phyloP scores from a whole-genome alignment of 2,113 vertebrate genomes.

The Archilochus colubris region DNA sequence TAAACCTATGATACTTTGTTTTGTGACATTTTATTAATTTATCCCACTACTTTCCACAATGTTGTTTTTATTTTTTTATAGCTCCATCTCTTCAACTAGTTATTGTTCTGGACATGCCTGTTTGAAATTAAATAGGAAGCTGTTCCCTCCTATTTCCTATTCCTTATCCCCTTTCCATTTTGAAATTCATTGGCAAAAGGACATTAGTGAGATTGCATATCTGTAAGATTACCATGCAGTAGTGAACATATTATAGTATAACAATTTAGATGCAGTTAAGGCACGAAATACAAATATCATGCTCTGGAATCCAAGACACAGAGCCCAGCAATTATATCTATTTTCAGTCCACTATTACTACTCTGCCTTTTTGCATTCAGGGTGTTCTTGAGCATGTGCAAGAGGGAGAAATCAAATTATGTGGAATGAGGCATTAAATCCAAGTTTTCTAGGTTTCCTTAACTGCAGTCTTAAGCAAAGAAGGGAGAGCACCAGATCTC shows the following conservation, averaged over 20 bases:
- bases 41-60: background rate
- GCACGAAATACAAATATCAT: constrained; percentile 7
- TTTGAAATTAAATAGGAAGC: background rate
- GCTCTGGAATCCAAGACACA: background rate
- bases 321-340: background rate
- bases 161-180: background rate
- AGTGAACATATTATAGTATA: background rate
- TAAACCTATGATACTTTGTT: background rate
- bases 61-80: background rate
- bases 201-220: background rate
- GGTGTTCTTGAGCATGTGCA: background rate
- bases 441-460: background rate
- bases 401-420: background rate
- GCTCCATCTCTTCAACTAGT: background rate
- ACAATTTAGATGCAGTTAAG: background rate
- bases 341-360: constrained; percentile 1
- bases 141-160: background rate
- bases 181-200: background rate
- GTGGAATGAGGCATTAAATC: background rate
- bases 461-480: background rate
- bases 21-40: background rate
- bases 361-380: background rate
- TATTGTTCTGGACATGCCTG: background rate
- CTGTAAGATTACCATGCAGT: background rate
- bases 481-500: background rate